Evolutionary conservation across 2,797 vertebrate genomes (phyloP).

Genomic region (Trachurus trachurus): DNA sequence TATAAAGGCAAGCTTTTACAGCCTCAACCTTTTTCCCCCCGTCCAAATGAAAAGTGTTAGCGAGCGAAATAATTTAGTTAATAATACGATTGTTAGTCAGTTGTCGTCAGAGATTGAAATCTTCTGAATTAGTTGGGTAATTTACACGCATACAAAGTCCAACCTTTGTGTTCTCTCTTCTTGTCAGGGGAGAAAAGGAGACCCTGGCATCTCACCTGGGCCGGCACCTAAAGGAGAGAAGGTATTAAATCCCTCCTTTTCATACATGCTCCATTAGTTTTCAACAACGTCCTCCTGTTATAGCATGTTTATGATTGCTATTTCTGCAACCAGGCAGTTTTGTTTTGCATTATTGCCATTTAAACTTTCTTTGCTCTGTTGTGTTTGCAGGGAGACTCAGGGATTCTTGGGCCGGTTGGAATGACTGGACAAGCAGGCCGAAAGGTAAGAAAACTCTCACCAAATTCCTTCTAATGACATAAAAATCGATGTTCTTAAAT

Average conservation of each 20-base stretch:
- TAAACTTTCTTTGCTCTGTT: constrained; percentile 27
- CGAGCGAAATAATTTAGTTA: neutral
- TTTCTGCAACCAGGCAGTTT: neutral
- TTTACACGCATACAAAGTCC: constrained; percentile 28
- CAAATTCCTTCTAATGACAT: neutral
- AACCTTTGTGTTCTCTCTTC: constrained; percentile 38
- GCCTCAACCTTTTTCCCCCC: neutral
- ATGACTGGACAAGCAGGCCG: constrained; percentile 89
- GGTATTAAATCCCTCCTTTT: constrained; percentile 80
- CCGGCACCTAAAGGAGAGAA: constrained; percentile 93
- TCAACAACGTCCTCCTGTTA: neutral
- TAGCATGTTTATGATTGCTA: neutral
- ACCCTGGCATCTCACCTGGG: constrained; percentile 95
- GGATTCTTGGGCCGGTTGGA: constrained; percentile 91
- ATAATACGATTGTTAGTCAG: neutral
- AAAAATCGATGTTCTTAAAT: neutral
- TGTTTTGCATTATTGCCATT: constrained; percentile 16
- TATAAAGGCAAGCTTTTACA: neutral
- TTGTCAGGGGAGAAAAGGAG: constrained; percentile 94
- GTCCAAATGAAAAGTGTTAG: constrained; percentile 17
- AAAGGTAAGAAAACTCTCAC: constrained; percentile 86
- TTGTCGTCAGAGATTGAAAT: constrained; percentile 29
- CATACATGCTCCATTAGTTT: constrained; percentile 20
- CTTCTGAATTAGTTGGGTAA: neutral
- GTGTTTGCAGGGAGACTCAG: constrained; percentile 89